Base-by-base conservation (phyloP, 92 coral and sea anemone genomes). In the Porites divaricata region DNA sequence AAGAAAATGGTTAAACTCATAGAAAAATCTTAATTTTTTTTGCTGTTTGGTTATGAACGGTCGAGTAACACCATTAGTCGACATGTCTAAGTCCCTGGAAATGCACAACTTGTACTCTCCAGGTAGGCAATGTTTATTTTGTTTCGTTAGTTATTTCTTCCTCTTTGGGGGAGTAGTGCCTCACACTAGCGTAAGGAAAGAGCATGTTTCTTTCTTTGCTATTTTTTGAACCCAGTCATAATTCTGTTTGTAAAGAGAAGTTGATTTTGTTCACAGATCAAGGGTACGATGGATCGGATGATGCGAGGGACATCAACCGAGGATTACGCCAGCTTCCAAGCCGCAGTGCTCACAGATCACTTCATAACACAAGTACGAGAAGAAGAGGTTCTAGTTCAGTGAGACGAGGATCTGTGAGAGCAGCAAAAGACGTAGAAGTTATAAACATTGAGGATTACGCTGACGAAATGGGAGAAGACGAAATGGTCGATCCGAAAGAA, bases 381-480 rank as follows among this genome's bases (percentile, higher is more conserved):
- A 74, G 72, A 82, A 59, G 86, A 61, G 26, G 57, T 45, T 41
- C 79, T 23, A 52, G 70, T 66, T 22, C 62, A 12, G 20, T 15
- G 0, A 73, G 79, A 13, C 50, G 86, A 63, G 72, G 70, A 1
- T 82, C 86, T 12, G 50, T 72, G 77, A 82, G 70, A 22, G 11
- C 79, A 72, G 22, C 10, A 17, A 78, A 80, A 16, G 77, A 85
- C 62, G 80, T 89, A 4, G 90, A 89, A 62, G 80, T 89, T 5
- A 71, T 89, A 48, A n/a, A 89, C 50, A 70, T 89, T 61, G 93
- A 89, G 67, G 90, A 57, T 68, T 28, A 56, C 54, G 82, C 59
- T 19, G 93, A 88, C 22, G 88, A 64, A 79, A 75, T 67, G 11
- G 86, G 28, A 24, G 88, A 67, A 26, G 87, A 86, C 54, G 88